These are phyloP conservation scores for Catocala nupta DNA, from an alignment of 2,888 invertebrate species.

Conservation along the genomic window DNA sequence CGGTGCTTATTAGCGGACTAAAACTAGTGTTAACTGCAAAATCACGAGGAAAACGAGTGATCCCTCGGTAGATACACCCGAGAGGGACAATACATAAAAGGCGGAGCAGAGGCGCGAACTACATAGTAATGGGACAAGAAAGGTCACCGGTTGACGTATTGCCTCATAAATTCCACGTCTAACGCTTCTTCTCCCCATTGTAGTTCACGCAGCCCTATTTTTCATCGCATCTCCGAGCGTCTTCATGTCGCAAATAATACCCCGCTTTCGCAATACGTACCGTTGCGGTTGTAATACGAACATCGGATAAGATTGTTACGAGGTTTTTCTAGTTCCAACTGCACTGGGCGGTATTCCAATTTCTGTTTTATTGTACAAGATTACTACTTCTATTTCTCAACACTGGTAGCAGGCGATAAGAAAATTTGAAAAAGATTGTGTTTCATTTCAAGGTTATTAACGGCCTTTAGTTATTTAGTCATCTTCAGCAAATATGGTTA, in stretches of 20 bases:
- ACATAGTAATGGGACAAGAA: slow-evolving; percentile 61
- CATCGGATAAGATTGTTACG: slow-evolving; percentile 9
- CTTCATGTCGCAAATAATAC: slow-evolving; percentile 12
- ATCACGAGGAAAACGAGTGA: slow-evolving; percentile 36
- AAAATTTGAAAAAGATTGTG: slow-evolving; percentile 6
- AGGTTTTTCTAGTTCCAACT: slow-evolving; percentile 11
- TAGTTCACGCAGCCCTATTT: slow-evolving; percentile 12
- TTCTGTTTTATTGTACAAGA: slow-evolving; percentile 19
- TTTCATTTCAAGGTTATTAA: slow-evolving; percentile 8
- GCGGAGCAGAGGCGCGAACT: slow-evolving; percentile 54
- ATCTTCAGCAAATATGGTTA: slow-evolving; percentile 22
- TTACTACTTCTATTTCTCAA: slow-evolving; percentile 7
- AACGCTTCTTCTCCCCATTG: slow-evolving; percentile 30
- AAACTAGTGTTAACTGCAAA: slow-evolving; percentile 33
- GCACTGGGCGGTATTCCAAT: slow-evolving; percentile 21
- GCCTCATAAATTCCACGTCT: slow-evolving; percentile 53
- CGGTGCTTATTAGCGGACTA: slow-evolving; percentile 33
- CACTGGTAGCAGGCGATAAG: neutral
- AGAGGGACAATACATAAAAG: slow-evolving; percentile 58
- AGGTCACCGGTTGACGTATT: slow-evolving; percentile 61
- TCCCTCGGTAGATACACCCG: slow-evolving; percentile 26
- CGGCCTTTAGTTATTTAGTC: slow-evolving; percentile 10
- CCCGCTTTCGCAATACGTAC: slow-evolving; percentile 6
- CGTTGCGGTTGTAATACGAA: slow-evolving; percentile 14
- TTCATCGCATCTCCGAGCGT: slow-evolving; percentile 13